Evolutionary conservation across 64 coral and sea anemone species (phyloP).

Genomic region (Exaiptasia diaphana): DNA sequence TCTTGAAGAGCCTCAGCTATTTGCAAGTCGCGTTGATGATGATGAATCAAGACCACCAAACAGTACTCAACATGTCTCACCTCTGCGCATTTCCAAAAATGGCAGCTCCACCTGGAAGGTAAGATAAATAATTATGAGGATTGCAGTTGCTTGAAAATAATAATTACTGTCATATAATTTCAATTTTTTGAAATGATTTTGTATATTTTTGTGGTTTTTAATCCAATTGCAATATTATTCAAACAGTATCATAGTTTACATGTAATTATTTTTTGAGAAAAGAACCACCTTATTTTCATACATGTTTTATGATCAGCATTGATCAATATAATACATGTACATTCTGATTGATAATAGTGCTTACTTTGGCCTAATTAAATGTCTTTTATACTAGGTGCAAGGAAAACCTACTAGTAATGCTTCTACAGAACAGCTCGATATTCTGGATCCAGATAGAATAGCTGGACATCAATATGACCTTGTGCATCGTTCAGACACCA

Average conservation of each 20-base stretch:
- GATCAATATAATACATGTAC: slow-evolving; percentile 3
- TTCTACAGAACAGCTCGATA: neutral
- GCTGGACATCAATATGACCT: slow-evolving; percentile 22
- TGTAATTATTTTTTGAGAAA: too few relatives aligned
- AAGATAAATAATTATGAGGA: neutral
- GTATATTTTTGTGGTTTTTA: too few relatives aligned
- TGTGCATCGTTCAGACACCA: slow-evolving; percentile 3
- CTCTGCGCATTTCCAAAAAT: slow-evolving; percentile 16
- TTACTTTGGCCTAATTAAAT: neutral
- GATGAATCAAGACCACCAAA: neutral
- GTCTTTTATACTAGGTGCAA: neutral
- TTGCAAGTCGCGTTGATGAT: slow-evolving; percentile 6
- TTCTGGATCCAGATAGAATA: slow-evolving; percentile 30
- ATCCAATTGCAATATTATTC: too few relatives aligned
- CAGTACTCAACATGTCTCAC: neutral
- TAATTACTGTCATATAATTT: neutral
- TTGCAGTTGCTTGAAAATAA: neutral
- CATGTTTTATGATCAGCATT: neutral
- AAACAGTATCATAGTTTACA: too few relatives aligned
- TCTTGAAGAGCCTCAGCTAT: slow-evolving; percentile 5
- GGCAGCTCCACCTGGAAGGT: slow-evolving; percentile 19
- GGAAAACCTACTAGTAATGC: neutral
- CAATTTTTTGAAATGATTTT: too few relatives aligned
- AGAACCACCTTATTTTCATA: too few relatives aligned
- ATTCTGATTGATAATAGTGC: neutral